Evolutionary conservation across 2,797 vertebrate species (phyloP), one percentile per base, ranked within the genome.

Genomic region (Poeciliopsis paucimaculata): DNA sequence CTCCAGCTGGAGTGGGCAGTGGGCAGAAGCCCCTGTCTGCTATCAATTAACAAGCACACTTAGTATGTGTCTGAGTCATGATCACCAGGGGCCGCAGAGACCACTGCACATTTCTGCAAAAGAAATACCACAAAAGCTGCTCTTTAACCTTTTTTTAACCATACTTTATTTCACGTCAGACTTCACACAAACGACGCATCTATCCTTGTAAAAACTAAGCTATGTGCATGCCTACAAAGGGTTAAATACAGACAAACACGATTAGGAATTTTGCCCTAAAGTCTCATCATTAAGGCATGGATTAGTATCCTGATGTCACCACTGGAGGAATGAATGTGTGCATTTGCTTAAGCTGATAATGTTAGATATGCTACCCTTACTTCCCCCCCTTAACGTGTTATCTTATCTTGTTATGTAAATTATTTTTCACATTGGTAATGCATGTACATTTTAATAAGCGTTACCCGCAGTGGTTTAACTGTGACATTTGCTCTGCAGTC

Each of bases 31-130:
- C 88, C 87, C 91, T 84, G 88, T 92, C 88, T 86, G 87, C 89
- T 93, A 90, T 91, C 92, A 95, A 95, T 95, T 95, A 95, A 92
- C 94, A 93, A 87, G 89, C 91, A 88, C 89, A 88, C 89, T 94
- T 89, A 90, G 90, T 92, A 93, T 92, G 94, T 89, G 88, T 90
- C 88, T 86, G 89, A 88, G 76, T 88, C 90, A 89, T n/a, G 83
- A 80, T 86, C 89, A 77, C 80, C 88, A 84, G 41, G 86, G 89
- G 90, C 88, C 78, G 41, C 62, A 15, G 81, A 87, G 84, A 88
- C 87, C 78, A 73, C 79, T 43, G 64, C 45, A 76, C 76, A 64
- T 91, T 88, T 80, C 78, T 84, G 81, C 76, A 77, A 87, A 90
- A 89, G 76, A 76, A 88, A 79, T 57, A 82, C 82, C 80, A 77